These are phyloP conservation scores for Dromaius novaehollandiae DNA, from an alignment of 2,113 vertebrate species.

Conservation along the genomic window DNA sequence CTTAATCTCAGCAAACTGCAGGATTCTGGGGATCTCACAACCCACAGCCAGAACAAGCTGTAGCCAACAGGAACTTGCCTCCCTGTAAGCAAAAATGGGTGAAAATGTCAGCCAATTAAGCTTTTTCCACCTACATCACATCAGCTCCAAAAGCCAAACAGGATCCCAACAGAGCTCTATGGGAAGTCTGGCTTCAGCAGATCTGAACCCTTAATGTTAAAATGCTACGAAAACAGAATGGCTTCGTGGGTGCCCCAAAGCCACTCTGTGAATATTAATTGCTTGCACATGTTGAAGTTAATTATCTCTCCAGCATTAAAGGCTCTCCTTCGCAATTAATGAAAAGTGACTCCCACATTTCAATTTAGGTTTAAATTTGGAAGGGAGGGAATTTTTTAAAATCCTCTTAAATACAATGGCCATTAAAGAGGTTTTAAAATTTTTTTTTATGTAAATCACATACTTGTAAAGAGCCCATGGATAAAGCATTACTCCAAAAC, in stretches of 20 bases:
- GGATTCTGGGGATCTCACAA: neutral
- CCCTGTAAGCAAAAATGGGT: conserved; percentile 7
- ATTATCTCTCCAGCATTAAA: conserved; percentile 20
- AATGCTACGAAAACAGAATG: neutral
- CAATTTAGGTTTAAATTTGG: conserved; percentile 39
- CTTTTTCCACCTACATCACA: conserved; percentile 18
- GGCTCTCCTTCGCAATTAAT: conserved; percentile 8
- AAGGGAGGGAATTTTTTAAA: neutral
- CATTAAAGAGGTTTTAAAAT: neutral
- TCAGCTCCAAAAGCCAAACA: conserved; percentile 6
- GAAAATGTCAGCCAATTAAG: conserved; percentile 56
- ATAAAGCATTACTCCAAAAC: neutral
- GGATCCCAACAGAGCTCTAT: conserved; percentile 7
- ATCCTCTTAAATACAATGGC: neutral
- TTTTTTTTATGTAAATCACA: neutral
- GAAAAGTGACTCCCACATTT: conserved; percentile 22
- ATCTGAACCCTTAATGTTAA: conserved; percentile 6
- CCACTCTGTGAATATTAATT: conserved; percentile 28
- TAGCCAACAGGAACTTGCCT: neutral
- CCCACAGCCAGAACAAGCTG: conserved; percentile 20
- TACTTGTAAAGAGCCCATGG: neutral
- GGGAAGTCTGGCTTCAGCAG: neutral
- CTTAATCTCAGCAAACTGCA: neutral
- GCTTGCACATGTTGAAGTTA: neutral
- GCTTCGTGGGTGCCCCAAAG: conserved; percentile 55